Conservation (phyloP, 2,888 invertebrate genomes). For the Diadromus collaris region DNA sequence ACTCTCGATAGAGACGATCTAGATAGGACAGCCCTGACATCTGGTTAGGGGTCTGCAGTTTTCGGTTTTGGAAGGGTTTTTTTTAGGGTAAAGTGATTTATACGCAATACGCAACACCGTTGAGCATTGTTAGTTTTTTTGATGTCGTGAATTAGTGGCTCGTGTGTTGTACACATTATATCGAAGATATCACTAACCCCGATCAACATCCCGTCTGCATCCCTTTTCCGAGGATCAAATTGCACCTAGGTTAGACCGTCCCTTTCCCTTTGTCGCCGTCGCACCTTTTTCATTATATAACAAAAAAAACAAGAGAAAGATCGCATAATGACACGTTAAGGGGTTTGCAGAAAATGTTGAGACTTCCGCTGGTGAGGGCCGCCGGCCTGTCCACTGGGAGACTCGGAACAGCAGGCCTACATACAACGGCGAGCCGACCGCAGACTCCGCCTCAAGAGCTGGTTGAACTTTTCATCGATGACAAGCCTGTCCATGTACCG, state of each 20-base stretch:
- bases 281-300: conserved; percentile 69
- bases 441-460: conserved; percentile 84
- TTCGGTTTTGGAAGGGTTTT: conserved; percentile 51
- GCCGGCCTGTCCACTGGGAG: conserved; percentile 80
- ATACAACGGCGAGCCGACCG: conserved; percentile 72
- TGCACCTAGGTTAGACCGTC: conserved; percentile 60
- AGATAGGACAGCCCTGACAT: conserved; percentile 61
- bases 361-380: conserved; percentile 88
- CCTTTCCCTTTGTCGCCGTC: conserved; percentile 46
- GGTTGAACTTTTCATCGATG: conserved; percentile 98
- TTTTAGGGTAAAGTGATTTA: conserved; percentile 52
- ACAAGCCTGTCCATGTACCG: conserved; percentile 95
- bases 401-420: conserved; percentile 78
- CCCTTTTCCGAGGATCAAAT: not conserved
- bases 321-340: conserved; percentile 25
- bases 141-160: conserved; percentile 9
- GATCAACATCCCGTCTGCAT: conserved; percentile 1
- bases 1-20: conserved; percentile 13
- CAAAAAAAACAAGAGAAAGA: conserved; percentile 50
- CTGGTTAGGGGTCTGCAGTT: conserved; percentile 61
- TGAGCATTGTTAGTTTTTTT: conserved; percentile 6
- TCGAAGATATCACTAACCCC: not conserved
- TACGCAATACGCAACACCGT: conserved; percentile 21
- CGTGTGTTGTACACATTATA: not conserved
- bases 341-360: conserved; percentile 84